Base-by-base conservation (phyloP, 2,797 vertebrate genomes). In the Chrosomus eos region DNA sequence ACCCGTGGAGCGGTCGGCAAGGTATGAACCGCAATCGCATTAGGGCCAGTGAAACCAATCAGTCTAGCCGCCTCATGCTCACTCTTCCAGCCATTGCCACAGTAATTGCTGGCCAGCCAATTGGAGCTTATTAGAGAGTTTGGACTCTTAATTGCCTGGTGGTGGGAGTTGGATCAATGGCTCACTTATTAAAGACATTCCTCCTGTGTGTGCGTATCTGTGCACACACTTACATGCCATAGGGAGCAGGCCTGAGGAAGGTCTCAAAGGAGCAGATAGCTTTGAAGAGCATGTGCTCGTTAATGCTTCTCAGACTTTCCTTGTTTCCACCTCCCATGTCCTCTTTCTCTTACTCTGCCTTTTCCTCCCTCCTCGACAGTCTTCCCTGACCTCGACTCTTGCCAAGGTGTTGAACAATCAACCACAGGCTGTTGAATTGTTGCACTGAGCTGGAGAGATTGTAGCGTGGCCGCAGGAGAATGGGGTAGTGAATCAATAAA, bases 41-140 rank as follows among this genome's bases (percentile, higher is more conserved):
- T 88, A 84, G 81, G 79, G 84, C 83, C 74, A 36, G 76, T 85
- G 82, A 88, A 87, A 88, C 89, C 88, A 88, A 90, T 88, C 89
- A 89, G 85, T 76, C 73, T 58, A n/a, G 68, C 43, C 31, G 70
- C 79, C 87, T 87, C 81, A 84, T 85, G 88, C 86, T 89, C 78
- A 72, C 62, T 90, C 89, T 89, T 89, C 87, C 87, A 89, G 88
- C 84, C 87, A 86, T 79, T 78, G 87, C 67, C 83, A 81, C 84
- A 60, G 85, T 90, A 90, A 90, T 90, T 90, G 89, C 87, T 82
- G 58, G 80, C 84, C 79, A 48, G 81, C 88, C 88, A 89, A 89
- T 89, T 83, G 88, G 85, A 89, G 85, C 88, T 89, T 89, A 88
- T 90, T 90, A 90, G 85, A 88, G 85, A 87, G 87, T 90, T 90